Conservation (phyloP, 2,113 vertebrate genomes). For the Jaculus jaculus region DNA sequence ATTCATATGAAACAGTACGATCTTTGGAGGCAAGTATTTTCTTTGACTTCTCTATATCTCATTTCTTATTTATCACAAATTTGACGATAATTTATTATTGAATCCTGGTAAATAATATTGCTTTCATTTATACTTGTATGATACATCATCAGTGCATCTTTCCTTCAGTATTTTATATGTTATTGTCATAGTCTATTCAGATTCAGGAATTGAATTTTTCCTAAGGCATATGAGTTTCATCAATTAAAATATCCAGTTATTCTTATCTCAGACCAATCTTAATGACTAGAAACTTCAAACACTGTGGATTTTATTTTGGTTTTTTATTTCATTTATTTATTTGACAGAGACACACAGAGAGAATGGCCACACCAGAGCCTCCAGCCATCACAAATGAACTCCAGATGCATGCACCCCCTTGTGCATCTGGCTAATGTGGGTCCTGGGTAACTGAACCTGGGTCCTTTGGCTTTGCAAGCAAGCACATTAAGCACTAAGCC, state of each 20-base stretch:
- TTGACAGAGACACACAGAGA: too few species aligned
- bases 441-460: too few species aligned
- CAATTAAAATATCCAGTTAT: neutral
- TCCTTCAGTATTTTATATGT: neutral
- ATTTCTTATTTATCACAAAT: neutral
- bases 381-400: too few species aligned
- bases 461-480: too few species aligned
- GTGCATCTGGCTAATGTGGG: too few species aligned
- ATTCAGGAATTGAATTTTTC: neutral
- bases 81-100: neutral
- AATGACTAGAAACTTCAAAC: neutral
- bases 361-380: too few species aligned
- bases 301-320: neutral
- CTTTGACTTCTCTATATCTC: neutral
- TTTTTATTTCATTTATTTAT: too few species aligned
- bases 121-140: neutral
- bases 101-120: neutral
- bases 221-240: neutral
- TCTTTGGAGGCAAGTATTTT: neutral
- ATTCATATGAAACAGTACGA: neutral
- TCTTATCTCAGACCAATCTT: neutral
- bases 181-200: neutral
- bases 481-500: too few species aligned
- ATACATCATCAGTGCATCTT: neutral
- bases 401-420: too few species aligned